Evolutionary conservation across 2,113 vertebrate genomes (phyloP), one percentile per base, ranked within the genome.

Genomic region (Cygnus buccinator): DNA sequence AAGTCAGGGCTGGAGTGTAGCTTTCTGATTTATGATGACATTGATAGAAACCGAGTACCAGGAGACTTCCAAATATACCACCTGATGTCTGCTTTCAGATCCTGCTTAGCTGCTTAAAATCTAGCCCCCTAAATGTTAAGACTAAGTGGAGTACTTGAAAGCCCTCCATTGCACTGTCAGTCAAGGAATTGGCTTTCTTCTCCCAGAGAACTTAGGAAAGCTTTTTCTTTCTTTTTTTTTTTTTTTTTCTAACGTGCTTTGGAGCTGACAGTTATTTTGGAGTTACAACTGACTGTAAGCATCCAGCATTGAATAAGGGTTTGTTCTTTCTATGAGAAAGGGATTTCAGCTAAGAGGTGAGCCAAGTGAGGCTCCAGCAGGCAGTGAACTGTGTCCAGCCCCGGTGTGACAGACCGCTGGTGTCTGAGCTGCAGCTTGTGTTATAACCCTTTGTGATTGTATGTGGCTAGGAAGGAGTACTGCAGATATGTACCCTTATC

Each of bases 401-500:
- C n/a, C 0, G 0, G 13, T 39, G 28, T 12, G 11, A 22, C 9
- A 9, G n/a, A 55, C 2, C 0, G 7, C 62, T 63, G 46, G 50
- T 1, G 4, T 19, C 46, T 74, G 31, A 91, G 55, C 71, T 85
- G 71, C 78, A 86, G 67, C 17, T 55, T 43, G 2, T 17, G 16
- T 52, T 54, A 73, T 10, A 61, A 89, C 50, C 15, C 8, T 16
- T 43, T 66, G 35, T 92, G 54, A 55, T 74, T 50, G 5, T 25
- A 23, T 2, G 2, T 73, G 16, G 44, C 59, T 65, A 61, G 46
- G 18, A 89, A 84, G 31, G 39, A 9, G 11, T 63, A 58, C 9
- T 79, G 20, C 48, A n/a, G 55, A 16, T 18, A 74, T 23, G 33
- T 72, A 63, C 54, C 25, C n/a, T 26, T 58, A 26, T 28, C 0